Evolutionary conservation across 2,888 invertebrate genomes (phyloP).

Genomic region (Neoaliturus tenellus): DNA sequence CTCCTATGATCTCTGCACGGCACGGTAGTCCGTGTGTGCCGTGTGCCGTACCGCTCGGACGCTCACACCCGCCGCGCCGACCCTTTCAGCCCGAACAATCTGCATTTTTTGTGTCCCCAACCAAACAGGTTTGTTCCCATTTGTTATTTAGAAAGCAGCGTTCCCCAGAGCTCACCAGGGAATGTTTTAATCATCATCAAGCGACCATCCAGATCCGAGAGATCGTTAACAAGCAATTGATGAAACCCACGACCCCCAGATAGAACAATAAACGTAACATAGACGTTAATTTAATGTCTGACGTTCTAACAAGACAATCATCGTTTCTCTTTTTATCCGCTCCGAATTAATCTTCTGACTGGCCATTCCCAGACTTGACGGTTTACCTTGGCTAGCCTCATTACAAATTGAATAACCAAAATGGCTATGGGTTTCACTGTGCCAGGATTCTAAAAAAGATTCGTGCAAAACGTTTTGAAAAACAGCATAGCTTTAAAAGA

Average conservation of each 20-base stretch:
- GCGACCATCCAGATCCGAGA: slow-evolving; percentile 11
- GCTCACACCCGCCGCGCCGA: background rate
- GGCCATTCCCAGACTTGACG: background rate
- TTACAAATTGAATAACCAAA: too few relatives aligned
- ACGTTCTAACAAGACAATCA: slow-evolving; percentile 25
- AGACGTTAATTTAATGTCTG: slow-evolving; percentile 16
- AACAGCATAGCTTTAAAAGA: too few relatives aligned
- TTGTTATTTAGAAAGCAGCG: slow-evolving; percentile 40
- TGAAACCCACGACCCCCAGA: background rate
- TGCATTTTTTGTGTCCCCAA: slow-evolving; percentile 48
- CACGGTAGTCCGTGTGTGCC: background rate
- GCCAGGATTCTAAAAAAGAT: too few relatives aligned
- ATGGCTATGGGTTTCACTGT: too few relatives aligned
- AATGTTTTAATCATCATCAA: slow-evolving; percentile 30
- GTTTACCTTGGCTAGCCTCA: background rate
- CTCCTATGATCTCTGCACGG: background rate
- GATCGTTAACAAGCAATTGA: slow-evolving; percentile 26
- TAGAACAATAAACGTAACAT: slow-evolving; percentile 20
- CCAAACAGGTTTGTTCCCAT: slow-evolving; percentile 49
- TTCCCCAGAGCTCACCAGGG: background rate
- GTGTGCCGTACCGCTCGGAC: background rate
- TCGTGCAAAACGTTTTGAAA: too few relatives aligned
- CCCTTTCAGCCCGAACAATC: slow-evolving; percentile 49
- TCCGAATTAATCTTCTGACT: slow-evolving; percentile 14
- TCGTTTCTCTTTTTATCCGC: slow-evolving; percentile 15